Conservation (phyloP, 2,113 vertebrate species). For the Ictidomys tridecemlineatus region DNA sequence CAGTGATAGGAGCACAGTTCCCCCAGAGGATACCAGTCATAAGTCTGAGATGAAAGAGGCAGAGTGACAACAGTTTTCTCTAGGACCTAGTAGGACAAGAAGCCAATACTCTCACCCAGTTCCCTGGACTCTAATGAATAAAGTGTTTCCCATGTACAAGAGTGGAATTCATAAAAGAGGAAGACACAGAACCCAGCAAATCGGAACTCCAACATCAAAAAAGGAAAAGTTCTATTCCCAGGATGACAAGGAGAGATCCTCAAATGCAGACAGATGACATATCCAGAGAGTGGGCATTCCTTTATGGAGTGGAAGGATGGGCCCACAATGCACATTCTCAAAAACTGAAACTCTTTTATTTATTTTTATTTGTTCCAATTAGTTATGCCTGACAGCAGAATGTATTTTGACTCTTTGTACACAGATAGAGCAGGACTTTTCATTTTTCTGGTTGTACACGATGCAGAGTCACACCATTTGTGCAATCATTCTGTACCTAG, state of each 20-base stretch:
- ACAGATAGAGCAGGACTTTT: too few relatives aligned
- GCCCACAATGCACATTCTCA: neutral
- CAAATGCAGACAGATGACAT: neutral
- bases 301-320: neutral
- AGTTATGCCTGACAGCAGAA: too few relatives aligned
- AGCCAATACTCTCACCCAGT: neutral
- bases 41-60: neutral
- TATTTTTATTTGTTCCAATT: too few relatives aligned
- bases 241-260: neutral
- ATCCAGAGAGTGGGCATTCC: neutral
- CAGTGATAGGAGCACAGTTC: fast-evolving
- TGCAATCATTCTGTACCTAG: too few relatives aligned
- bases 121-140: neutral
- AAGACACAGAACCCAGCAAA: neutral
- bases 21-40: neutral
- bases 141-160: neutral
- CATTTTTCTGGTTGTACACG: too few relatives aligned
- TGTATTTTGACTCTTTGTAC: too few relatives aligned
- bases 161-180: neutral
- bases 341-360: neutral
- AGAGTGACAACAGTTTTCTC: neutral
- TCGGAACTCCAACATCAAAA: neutral
- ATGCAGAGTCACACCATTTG: too few relatives aligned
- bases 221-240: neutral
- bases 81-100: neutral